Percentiles rank a stretch among this genome's conserved stretches.
Evolutionary conservation across 2,113 vertebrate species (phyloP).

Genomic region (Marmota flaviventris): DNA sequence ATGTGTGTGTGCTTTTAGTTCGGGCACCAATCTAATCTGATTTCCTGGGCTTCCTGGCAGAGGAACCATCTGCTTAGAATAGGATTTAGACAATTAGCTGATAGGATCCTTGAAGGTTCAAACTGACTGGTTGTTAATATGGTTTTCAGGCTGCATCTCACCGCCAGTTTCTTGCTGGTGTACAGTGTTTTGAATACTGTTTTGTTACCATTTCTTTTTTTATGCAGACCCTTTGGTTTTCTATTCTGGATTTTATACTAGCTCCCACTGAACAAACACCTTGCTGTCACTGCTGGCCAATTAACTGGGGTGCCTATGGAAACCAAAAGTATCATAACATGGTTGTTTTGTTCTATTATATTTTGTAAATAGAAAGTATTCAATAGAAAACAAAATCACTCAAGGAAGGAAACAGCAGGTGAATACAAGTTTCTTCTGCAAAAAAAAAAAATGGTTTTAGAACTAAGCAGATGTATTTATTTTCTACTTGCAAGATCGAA

Average conservation of each 20-base stretch:
- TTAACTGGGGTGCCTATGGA: constrained; percentile 38
- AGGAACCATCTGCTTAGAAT: neutral
- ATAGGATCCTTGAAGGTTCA: neutral
- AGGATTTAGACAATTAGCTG: neutral
- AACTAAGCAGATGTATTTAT: constrained; percentile 59
- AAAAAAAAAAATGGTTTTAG: constrained; percentile 41
- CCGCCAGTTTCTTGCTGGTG: neutral
- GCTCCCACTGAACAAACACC: neutral
- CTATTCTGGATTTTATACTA: neutral
- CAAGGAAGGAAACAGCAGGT: constrained; percentile 54
- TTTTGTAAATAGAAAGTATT: constrained; percentile 56
- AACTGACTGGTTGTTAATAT: neutral
- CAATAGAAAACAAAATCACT: constrained; percentile 52
- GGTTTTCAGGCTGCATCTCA: neutral
- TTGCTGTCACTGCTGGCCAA: constrained; percentile 29
- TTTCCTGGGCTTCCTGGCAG: neutral
- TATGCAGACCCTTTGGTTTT: constrained; percentile 53
- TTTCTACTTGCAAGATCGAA: constrained; percentile 65
- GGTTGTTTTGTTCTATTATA: constrained; percentile 44
- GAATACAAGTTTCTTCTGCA: neutral
- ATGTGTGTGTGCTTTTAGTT: neutral
- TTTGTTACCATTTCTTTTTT: constrained; percentile 43
- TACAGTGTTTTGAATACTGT: constrained; percentile 20
- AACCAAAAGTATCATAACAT: constrained; percentile 40
- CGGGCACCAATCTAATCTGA: neutral